Percentiles rank a stretch among this genome's conserved stretches.
Conservation (phyloP, 2,797 vertebrate species). For the Lutjanus argentimaculatus region DNA sequence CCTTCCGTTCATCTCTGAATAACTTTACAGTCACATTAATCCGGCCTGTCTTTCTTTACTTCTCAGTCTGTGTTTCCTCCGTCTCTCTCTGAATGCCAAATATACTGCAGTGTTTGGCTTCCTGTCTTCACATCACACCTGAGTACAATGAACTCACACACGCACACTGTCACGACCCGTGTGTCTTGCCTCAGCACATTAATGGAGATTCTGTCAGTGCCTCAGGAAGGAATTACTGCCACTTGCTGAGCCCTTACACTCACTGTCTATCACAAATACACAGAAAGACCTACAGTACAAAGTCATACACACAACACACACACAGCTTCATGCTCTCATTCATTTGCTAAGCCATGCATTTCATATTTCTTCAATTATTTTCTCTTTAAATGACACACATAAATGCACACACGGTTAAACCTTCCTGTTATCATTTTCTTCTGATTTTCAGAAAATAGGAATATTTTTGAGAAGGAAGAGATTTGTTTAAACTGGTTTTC, state of each 20-base stretch:
- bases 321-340: background rate
- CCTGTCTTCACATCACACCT: constrained; percentile 45
- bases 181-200: constrained; percentile 37
- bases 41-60: constrained; percentile 5
- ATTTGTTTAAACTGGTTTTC: background rate
- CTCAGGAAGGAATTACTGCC: constrained; percentile 48
- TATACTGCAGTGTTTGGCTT: constrained; percentile 11
- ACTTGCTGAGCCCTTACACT: constrained; percentile 44
- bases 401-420: background rate
- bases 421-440: background rate
- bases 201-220: constrained; percentile 60
- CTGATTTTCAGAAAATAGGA: background rate
- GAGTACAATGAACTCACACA: constrained; percentile 23
- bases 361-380: background rate
- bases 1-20: constrained; percentile 5
- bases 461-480: background rate
- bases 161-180: constrained; percentile 11
- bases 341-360: background rate
- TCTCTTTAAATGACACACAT: background rate
- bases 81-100: constrained; percentile 13
- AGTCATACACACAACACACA: constrained; percentile 6
- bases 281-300: constrained; percentile 22
- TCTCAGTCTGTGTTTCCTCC: background rate
- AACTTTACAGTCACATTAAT: constrained; percentile 3
- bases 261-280: constrained; percentile 44